Conservation (phyloP, 2,888 invertebrate species). For the Dicranocentrus wangi region DNA sequence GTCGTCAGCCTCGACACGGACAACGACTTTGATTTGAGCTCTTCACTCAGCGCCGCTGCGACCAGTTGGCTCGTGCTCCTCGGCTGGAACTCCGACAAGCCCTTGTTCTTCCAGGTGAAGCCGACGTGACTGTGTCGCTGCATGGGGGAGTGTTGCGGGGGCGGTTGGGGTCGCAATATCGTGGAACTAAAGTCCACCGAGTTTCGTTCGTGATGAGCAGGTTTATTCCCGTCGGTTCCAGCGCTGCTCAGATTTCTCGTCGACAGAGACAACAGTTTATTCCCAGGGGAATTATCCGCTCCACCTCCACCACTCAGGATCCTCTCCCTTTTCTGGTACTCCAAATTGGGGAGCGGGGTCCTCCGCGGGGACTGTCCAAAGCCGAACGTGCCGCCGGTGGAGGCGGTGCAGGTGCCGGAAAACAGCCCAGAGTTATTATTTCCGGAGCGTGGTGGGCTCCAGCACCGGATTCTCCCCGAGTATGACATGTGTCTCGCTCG, state of each 20-base stretch:
- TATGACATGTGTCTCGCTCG: slow-evolving; percentile 71
- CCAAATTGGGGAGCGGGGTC: slow-evolving; percentile 65
- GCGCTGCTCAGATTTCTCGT: slow-evolving; percentile 25
- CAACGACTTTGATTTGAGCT: slow-evolving; percentile 26
- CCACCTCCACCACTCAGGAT: too few relatives aligned
- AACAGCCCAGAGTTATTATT: not conserved
- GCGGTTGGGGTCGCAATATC: not conserved
- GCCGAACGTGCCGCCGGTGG: slow-evolving; percentile 14
- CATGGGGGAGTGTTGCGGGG: not conserved
- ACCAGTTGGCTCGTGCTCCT: slow-evolving; percentile 11
- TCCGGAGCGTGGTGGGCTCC: slow-evolving; percentile 66
- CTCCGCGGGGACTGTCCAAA: slow-evolving; percentile 57
- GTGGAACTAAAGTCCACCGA: not conserved
- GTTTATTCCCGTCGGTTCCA: not conserved
- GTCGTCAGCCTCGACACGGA: slow-evolving; percentile 23
- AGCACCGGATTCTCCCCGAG: slow-evolving; percentile 70
- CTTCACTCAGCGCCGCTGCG: not conserved
- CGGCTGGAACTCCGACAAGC: slow-evolving; percentile 69
- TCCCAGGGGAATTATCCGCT: not conserved
- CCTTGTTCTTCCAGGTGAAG: slow-evolving; percentile 41
- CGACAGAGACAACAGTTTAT: not conserved
- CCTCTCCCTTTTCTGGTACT: not conserved
- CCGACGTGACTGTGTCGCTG: slow-evolving; percentile 25
- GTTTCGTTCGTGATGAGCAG: not conserved
- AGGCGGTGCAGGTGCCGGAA: slow-evolving; percentile 2